phyloP scores from a whole-genome alignment of 2,797 vertebrate genomes.

The Staurois parvus region DNA sequence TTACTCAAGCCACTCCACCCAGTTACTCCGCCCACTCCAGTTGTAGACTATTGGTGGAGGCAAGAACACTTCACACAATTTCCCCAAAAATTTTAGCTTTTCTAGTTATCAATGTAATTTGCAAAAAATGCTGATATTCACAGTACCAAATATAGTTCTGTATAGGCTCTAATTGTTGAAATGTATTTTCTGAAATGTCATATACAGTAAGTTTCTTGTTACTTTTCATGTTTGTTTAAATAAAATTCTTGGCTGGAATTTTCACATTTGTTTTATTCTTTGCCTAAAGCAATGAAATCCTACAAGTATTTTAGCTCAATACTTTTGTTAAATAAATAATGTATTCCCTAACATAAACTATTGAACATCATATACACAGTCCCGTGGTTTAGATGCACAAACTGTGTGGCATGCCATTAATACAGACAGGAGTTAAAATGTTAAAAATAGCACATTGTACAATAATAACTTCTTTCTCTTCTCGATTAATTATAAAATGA shows the following conservation, averaged over 20 bases:
- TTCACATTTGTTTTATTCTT: conserved; percentile 37
- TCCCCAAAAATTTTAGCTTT: no score
- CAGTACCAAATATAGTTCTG: background rate
- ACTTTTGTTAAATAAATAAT: conserved; percentile 43
- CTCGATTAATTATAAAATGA: conserved; percentile 8
- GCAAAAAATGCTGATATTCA: background rate
- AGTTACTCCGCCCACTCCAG: no score
- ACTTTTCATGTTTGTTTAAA: conserved; percentile 29
- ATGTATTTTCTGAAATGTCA: conserved; percentile 40
- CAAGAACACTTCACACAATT: no score
- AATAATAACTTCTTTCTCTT: background rate
- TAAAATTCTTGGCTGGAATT: conserved; percentile 33
- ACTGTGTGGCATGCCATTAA: background rate
- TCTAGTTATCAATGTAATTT: background rate
- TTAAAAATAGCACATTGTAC: background rate
- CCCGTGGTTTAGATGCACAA: background rate
- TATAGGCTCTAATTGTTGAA: conserved; percentile 12
- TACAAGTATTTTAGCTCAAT: conserved; percentile 17
- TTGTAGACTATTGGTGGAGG: no score
- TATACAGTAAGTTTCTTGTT: conserved; percentile 1
- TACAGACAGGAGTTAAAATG: background rate
- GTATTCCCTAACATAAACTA: conserved; percentile 12
- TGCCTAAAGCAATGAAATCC: conserved; percentile 33
- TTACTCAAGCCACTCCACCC: no score
- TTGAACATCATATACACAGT: background rate